Conservation (phyloP, 2,113 vertebrate species). For the Microtus oregoni region DNA sequence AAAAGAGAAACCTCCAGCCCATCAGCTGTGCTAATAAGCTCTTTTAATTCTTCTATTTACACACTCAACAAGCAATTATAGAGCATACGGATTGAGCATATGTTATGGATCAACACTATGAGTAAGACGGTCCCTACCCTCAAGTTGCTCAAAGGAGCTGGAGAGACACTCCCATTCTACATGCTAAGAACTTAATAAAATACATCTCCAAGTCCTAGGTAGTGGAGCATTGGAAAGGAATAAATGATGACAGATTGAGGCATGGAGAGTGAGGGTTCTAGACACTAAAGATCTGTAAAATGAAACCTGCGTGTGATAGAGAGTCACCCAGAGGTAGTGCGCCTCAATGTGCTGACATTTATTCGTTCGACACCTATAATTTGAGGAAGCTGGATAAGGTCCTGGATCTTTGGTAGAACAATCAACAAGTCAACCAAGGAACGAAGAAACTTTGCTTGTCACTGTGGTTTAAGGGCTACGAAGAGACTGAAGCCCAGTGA, state of each 20-base stretch:
- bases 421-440: neutral
- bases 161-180: neutral
- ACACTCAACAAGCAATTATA: neutral
- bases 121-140: neutral
- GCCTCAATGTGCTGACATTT: neutral
- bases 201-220: neutral
- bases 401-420: neutral
- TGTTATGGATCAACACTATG: neutral
- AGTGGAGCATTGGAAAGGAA: neutral
- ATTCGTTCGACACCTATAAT: neutral
- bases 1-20: neutral
- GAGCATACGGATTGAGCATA: neutral
- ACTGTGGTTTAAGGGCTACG: neutral
- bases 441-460: neutral
- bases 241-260: neutral
- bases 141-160: neutral
- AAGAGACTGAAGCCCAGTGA: neutral
- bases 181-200: neutral
- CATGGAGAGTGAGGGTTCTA: neutral
- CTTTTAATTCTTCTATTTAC: conserved; percentile 14
- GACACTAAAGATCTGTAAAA: neutral
- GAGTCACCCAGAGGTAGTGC: neutral
- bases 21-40: neutral
- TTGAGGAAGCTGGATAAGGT: conserved; percentile 12
- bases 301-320: neutral